Base-by-base conservation (phyloP, 2,888 invertebrate species). In the Drosophila picticornis region DNA sequence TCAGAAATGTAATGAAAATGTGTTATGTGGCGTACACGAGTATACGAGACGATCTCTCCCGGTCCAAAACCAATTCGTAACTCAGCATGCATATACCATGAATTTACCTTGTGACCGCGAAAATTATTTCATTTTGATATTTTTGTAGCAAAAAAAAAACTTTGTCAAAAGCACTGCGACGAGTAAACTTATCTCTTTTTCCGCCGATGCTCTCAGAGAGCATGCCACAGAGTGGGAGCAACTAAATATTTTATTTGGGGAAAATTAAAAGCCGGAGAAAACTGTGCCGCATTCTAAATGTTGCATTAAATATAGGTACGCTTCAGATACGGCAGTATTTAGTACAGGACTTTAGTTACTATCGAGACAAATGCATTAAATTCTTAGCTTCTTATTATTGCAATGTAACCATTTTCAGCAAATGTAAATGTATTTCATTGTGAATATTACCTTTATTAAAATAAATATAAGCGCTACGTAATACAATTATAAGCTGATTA, bases 1-100 rank as follows among this genome's bases (percentile, higher is more conserved):
- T 65, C 22, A 62, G 52, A 60, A 60, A 51, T 46, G 57, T 63
- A 61, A 60, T 64, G 56, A 67, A 64, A 50, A 40, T 40, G 11
- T 59, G 29, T 60, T 78, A 74, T 72, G 75, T 71, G 82, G 86
- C 92, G 91, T 91, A 89, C 91, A 92, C 92, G 91, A 91, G 90
- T 92, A 92, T 91, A 93, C 93, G 92, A 92, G 92, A 92, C 93
- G 93, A 93, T 93, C 93, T 93, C 92, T 93, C 93, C 93, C 93
- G 93, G 93, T 93, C 93, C 93, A 93, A 93, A 93, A 93, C 93
- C 92, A 93, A 93, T 93, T 93, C 93, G 93, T 92, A 93, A 93
- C 92, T 92, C 92, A 93, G 87, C 92, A 91, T 91, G 91, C 91
- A 93, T 92, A 91, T 92, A 90, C 89, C 91, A 91, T 91, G 92